Evolutionary conservation across 2,888 invertebrate species (phyloP), one percentile per base, ranked within the genome.

Genomic region (Leucoptera coffeella): DNA sequence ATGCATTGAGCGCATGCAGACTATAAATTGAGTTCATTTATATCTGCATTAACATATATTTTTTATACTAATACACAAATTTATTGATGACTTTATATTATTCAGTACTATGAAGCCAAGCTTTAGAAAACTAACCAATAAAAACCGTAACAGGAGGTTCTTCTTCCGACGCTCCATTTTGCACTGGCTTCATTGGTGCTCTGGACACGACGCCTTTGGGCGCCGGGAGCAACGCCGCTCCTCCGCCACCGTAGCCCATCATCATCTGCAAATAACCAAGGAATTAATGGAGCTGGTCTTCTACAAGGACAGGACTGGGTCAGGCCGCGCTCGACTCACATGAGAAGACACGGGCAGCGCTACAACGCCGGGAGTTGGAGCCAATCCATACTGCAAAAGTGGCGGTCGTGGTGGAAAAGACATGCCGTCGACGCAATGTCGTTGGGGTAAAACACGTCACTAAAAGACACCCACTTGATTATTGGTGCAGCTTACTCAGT

Each of bases 71-170:
- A 17, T 12, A 14, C n/a, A 14, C 5, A 45, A 13, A 11, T 22
- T 17, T 52, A 42, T 53, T n/a, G n/a, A n/a, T n/a, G n/a, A n/a
- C n/a, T n/a, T n/a, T n/a, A n/a, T n/a, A n/a, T n/a, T n/a, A n/a
- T n/a, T n/a, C n/a, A n/a, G n/a, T n/a, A n/a, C n/a, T n/a, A n/a
- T n/a, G n/a, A n/a, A n/a, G n/a, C n/a, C n/a, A n/a, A n/a, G n/a
- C n/a, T n/a, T n/a, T 54, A 4, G 12, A 4, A n/a, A 4, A 10
- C 50, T 45, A 51, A 78, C 96, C 96, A 25, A 97, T 90, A 71
- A 97, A 97, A 3, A 97, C 95, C 2, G 97, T 97, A 17, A 97
- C 93, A 2, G 92, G 83, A 1, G 95, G 94, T 0, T 92, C 91
- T 26, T 81, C 80, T 1, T 58, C 32, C 11, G 38, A 51, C 51